Evolutionary conservation across 1,140 invertebrate species (phyloP), one percentile per base, ranked within the genome.

Genomic region (Apolygus lucorum): DNA sequence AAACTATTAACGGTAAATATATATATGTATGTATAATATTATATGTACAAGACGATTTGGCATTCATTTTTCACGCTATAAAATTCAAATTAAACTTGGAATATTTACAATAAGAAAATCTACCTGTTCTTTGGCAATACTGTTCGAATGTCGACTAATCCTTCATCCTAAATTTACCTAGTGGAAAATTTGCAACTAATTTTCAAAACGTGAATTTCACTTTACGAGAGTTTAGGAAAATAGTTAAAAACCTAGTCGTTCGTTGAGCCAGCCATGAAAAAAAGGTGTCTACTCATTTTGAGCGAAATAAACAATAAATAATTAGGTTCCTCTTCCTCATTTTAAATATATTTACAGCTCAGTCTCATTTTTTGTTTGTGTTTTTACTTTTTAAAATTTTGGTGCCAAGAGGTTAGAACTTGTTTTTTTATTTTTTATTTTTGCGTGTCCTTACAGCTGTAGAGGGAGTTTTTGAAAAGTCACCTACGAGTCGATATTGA

Each of bases 331-430:
- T 59, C 54, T 59, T 59, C 17, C 54, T 21, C 54, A 17, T 49
- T 11, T 11, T 49, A 49, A 49, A 11, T 59, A 59, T 59, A 59
- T 59, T 59, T 59, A 59, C 54, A 59, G 22, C 54, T 59, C 54
- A 59, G 54, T 59, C 54, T 59, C 54, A 14, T 22, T 59, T 13
- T 59, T 59, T 59, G 8, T 59, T 59, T 14, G 8, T 22, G 11
- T 59, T 59, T 59, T 4, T 11, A 14, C 22, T 59, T 59, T 13
- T 21, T 4, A 59, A 59, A 42, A 8, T 8, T 17, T 17, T 42
- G 34, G 34, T 4, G 34, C 4, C 4, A 42, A 42, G 4, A 17
- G 4, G 34, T 42, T 42, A 42, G 4, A 42, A 17, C 34, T 42
- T 17, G 34, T 42, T n/a, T n/a, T n/a, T n/a, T n/a, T 17, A 49